Evolutionary conservation across 2,113 vertebrate genomes (phyloP).

Genomic region (Xenopus laevis): DNA sequence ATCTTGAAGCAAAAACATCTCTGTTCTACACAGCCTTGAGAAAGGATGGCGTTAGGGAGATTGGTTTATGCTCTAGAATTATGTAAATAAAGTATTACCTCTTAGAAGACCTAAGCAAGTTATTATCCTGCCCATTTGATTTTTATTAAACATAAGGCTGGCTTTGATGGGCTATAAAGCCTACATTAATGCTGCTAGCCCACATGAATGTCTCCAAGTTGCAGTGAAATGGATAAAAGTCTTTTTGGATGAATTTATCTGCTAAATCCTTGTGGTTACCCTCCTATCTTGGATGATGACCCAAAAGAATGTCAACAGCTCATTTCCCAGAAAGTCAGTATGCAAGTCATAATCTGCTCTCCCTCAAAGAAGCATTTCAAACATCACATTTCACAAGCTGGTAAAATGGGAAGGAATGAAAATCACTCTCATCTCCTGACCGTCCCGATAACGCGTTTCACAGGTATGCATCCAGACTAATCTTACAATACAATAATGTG

Average conservation of each 20-base stretch:
- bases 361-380: constrained; percentile 77
- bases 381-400: constrained; percentile 72
- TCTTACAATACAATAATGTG: background rate
- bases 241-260: constrained; percentile 80
- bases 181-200: constrained; percentile 69
- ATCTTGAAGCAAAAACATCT: constrained; percentile 48
- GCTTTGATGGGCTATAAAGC: constrained; percentile 67
- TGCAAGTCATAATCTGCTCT: constrained; percentile 71
- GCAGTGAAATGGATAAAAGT: constrained; percentile 74
- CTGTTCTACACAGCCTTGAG: constrained; percentile 53
- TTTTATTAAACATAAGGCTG: constrained; percentile 54
- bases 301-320: constrained; percentile 91
- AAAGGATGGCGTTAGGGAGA: constrained; percentile 46
- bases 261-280: constrained; percentile 81
- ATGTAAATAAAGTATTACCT: constrained; percentile 64
- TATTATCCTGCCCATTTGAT: constrained; percentile 58
- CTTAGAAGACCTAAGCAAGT: constrained; percentile 64
- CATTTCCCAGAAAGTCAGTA: constrained; percentile 77
- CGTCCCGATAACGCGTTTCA: constrained; percentile 58
- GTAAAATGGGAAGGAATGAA: constrained; percentile 57
- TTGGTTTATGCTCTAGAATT: constrained; percentile 60
- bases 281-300: constrained; percentile 79
- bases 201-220: constrained; percentile 67
- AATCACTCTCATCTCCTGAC: constrained; percentile 63
- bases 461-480: constrained; percentile 55